Evolutionary conservation across 1,140 invertebrate species (phyloP), one percentile per base, ranked within the genome.

Genomic region (Brachionus koreanus): DNA sequence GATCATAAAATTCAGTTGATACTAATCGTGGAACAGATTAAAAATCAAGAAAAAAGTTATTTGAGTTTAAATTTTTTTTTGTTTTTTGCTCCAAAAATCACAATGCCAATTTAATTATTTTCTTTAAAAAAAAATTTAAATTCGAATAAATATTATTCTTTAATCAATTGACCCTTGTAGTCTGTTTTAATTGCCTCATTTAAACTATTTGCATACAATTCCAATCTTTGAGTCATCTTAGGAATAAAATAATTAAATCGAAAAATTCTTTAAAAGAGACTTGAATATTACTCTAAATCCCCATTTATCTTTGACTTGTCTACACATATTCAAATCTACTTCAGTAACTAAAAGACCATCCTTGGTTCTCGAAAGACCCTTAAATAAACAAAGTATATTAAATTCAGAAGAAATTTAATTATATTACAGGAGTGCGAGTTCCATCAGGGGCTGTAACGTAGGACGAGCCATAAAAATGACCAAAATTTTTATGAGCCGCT

Each of bases 361-460:
- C 43, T 89, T 91, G 10, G 91, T 89, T 83, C 97, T 91, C 3
- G 94, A 95, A 12, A 99, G 88, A 12, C 95, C 93, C 93, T 94
- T 85, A 29, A 90, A 90, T 65, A n/a, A 1, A 75, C 81, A 69
- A 0, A 35, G 33, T 35, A 76, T 5, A 2, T 16, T 25, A 43
- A 12, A 35, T 13, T 5, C 6, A 13, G 29, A 7, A 33, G 12
- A 29, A 69, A 85, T 85, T 85, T 42, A 16, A 23, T 42, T 43
- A 16, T 19, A 7, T 2, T 85, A 93, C 93, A 5, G 94, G 94
- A 82, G 95, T 97, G 86, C 97, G 91, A 37, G 91, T 91, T 0
- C 96, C 97, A 91, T 98, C 94, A 0, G 97, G 97, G 13, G 93
- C 94, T 52, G 96, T 92, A 0, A 98, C 90, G 88, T 98, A 99